Base-by-base conservation (phyloP, 2,888 invertebrate genomes). In the Drosophila eohydei region DNA sequence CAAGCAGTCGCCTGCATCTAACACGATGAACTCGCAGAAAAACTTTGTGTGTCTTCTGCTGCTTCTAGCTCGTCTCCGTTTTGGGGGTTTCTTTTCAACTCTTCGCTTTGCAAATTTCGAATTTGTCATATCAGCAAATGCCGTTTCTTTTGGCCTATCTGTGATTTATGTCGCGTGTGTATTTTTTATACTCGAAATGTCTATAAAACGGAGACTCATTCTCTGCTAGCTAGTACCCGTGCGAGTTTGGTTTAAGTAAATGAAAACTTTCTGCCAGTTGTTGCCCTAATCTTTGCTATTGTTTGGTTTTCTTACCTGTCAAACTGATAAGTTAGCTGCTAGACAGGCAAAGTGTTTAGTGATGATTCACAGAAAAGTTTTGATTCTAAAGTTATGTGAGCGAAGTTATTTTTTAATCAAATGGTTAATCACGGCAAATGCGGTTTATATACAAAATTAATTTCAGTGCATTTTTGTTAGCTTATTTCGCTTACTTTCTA, bases 81-180 rank as follows among this genome's bases (percentile, higher is more conserved):
- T 43, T 34, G 8, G 34, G 26, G 4, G n/a, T 44, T 34, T n/a
- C 34, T 46, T 57, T 57, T 28, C n/a, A 46, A 46, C 36, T 34
- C 60, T 63, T 62, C 50, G 21, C 40, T 57, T 61, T 60, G 14
- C n/a, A 50, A 46, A 60, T 78, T 64, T 46, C 48, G 34, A 71
- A 71, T 74, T 78, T 78, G 74, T 74, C 77, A 71, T 78, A 74
- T 64, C 74, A 78, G 71, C 74, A 78, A 46, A 71, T 59, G 46
- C 14, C 48, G 7, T 54, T 63, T 38, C 46, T 38, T 52, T 51
- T 63, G 21, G 28, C 26, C 54, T 40, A 64, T 65, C 62, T 74
- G 78, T 78, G 74, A 70, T 76, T 72, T 76, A 76, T 73, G 56
- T 59, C 63, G 50, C 43, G 21, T 67, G 69, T 56, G 38, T 50